phyloP scores from a whole-genome alignment of 2,797 vertebrate species.

The Arremon aurantiirostris region DNA sequence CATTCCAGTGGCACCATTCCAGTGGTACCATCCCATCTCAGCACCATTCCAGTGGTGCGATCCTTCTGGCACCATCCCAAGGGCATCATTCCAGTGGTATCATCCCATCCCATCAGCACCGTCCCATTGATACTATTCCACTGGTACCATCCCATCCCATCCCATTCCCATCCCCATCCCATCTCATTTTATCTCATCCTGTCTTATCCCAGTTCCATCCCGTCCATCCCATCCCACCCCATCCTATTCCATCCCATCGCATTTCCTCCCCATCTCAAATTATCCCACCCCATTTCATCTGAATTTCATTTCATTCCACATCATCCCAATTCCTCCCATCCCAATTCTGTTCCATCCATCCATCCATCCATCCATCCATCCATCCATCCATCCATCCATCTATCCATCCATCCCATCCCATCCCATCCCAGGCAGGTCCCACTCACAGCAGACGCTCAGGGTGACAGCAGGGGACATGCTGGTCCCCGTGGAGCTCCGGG shows the following conservation, averaged over 20 bases:
- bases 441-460: constrained; percentile 71
- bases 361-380: no score
- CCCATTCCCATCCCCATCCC: background rate
- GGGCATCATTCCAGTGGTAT: no score
- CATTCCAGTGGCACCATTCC: no score
- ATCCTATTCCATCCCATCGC: background rate
- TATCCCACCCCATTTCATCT: background rate
- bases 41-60: no score
- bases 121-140: no score
- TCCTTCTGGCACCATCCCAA: no score
- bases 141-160: background rate
- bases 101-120: no score
- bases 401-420: no score
- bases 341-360: background rate
- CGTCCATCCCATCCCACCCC: background rate
- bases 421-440: background rate
- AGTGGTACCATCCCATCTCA: no score
- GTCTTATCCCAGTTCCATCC: background rate
- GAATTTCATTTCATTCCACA: background rate
- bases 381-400: no score
- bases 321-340: background rate
- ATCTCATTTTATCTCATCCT: background rate
- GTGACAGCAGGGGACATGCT: background rate
- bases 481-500: background rate
- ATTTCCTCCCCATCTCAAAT: no score